Evolutionary conservation across 2,888 invertebrate species (phyloP).

Genomic region (Tipula unca): DNA sequence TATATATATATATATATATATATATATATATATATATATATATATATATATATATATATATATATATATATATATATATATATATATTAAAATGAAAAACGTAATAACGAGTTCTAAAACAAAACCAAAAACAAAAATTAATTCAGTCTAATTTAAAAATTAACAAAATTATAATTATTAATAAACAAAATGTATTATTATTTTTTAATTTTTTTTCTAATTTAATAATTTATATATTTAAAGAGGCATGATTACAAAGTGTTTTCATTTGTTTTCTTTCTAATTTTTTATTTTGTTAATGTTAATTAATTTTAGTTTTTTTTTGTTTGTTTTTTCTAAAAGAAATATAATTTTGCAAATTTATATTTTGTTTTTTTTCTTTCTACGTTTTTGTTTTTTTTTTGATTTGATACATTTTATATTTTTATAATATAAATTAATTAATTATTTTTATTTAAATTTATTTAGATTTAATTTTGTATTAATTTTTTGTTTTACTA

Average conservation of each 20-base stretch:
- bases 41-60: background rate
- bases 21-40: background rate
- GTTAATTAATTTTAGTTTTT: background rate
- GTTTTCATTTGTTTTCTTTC: background rate
- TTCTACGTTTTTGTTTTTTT: background rate
- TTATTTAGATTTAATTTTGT: background rate
- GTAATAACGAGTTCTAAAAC: background rate
- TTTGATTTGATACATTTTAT: background rate
- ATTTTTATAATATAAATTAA: background rate
- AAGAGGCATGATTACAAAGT: background rate
- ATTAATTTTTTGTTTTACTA: slow-evolving; percentile 14
- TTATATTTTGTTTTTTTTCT: slow-evolving; percentile 10
- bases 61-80: background rate
- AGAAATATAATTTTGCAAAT: background rate
- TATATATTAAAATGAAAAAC: background rate
- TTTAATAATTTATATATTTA: background rate
- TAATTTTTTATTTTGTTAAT: background rate
- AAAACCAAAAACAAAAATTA: background rate
- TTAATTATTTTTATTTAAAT: slow-evolving; percentile 17
- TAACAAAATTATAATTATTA: background rate
- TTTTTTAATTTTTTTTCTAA: background rate
- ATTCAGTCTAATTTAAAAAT: background rate
- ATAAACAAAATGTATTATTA: background rate
- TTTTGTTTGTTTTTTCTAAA: background rate
- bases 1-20: too few relatives aligned